These are phyloP conservation scores for Drosophila recens DNA, from an alignment of 2,888 invertebrate genomes.

Conservation along the genomic window DNA sequence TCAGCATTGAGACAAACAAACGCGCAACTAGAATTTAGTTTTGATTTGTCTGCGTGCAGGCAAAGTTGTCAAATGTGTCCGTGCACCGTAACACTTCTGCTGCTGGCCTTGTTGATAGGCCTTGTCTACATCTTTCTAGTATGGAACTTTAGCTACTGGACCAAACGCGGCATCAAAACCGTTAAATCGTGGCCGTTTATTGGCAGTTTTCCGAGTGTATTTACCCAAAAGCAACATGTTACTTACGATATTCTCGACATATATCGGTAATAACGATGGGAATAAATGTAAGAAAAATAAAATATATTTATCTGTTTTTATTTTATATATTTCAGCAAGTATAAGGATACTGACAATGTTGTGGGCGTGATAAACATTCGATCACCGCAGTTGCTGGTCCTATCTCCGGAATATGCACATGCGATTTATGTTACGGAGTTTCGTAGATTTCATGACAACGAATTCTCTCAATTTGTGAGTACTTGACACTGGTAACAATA, in stretches of 20 bases:
- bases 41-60: slow-evolving; percentile 9
- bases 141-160: slow-evolving; percentile 84
- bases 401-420: slow-evolving; percentile 82
- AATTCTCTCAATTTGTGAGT: slow-evolving; percentile 70
- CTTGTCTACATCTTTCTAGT: slow-evolving; percentile 73
- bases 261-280: slow-evolving; percentile 79
- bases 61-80: slow-evolving; percentile 43
- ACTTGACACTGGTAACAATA: neutral
- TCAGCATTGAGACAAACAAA: slow-evolving; percentile 6
- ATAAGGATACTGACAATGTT: slow-evolving; percentile 71
- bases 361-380: slow-evolving; percentile 84
- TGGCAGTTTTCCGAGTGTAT: slow-evolving; percentile 83
- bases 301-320: neutral
- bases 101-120: slow-evolving; percentile 34
- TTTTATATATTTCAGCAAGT: slow-evolving; percentile 30
- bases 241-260: slow-evolving; percentile 83
- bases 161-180: slow-evolving; percentile 80
- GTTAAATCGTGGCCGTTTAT: slow-evolving; percentile 81
- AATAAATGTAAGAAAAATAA: too few species aligned
- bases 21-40: slow-evolving; percentile 33
- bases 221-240: slow-evolving; percentile 76
- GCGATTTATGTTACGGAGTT: slow-evolving; percentile 85
- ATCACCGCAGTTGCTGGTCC: slow-evolving; percentile 82
- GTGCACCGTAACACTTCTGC: slow-evolving; percentile 19
- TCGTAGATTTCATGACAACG: slow-evolving; percentile 83